phyloP scores from a whole-genome alignment of 2,888 invertebrate species.

The Xestia xanthographa region DNA sequence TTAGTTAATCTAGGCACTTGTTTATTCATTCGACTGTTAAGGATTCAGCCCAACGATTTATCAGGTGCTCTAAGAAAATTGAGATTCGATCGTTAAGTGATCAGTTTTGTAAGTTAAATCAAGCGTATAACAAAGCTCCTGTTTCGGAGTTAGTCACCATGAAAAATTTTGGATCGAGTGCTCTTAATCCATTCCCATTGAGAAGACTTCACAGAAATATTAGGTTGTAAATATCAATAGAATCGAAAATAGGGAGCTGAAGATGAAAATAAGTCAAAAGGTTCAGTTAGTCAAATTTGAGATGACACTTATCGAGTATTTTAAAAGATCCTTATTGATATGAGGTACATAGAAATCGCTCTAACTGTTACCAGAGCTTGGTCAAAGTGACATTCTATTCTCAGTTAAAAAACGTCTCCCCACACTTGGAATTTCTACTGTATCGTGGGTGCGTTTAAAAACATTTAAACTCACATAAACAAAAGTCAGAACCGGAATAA shows the following conservation, averaged over 20 bases:
- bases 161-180: slow-evolving; percentile 25
- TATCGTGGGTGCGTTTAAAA: no score
- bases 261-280: neutral
- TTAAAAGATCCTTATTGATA: neutral
- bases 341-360: slow-evolving; percentile 4
- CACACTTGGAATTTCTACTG: no score
- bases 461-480: no score
- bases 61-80: slow-evolving; percentile 10
- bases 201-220: slow-evolving; percentile 1
- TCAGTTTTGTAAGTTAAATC: slow-evolving; percentile 33
- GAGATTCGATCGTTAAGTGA: slow-evolving; percentile 23
- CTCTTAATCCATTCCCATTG: neutral
- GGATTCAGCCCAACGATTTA: neutral
- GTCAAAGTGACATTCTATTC: neutral
- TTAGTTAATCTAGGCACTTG: slow-evolving; percentile 12
- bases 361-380: neutral
- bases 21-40: slow-evolving; percentile 5
- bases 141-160: slow-evolving; percentile 14
- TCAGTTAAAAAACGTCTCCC: no score
- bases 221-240: neutral
- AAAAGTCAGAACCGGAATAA: no score
- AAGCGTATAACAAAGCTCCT: slow-evolving; percentile 28
- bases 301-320: slow-evolving; percentile 1
- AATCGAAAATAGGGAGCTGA: neutral
- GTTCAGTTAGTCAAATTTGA: neutral